These are phyloP conservation scores for Odontothrips loti DNA, from an alignment of 2,888 invertebrate genomes.

Conservation along the genomic window DNA sequence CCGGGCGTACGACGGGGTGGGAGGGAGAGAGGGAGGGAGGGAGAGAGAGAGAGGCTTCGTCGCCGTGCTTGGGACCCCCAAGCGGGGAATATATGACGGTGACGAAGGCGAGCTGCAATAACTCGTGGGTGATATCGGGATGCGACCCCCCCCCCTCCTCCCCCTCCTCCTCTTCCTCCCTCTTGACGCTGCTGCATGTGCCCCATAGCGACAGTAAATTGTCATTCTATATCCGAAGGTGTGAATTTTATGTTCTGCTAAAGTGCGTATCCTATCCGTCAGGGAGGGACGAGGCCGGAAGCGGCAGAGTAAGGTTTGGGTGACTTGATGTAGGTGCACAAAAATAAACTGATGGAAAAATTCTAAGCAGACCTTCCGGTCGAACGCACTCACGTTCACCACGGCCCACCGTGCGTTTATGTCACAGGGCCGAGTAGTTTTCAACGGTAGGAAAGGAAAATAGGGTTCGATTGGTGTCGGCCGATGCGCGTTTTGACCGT, in stretches of 20 bases:
- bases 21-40: background rate
- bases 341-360: no score
- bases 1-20: background rate
- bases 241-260: constrained; percentile 8
- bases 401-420: no score
- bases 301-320: no score
- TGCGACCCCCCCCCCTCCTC: background rate
- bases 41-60: background rate
- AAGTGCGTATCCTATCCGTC: background rate
- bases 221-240: constrained; percentile 17
- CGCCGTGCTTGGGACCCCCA: background rate
- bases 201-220: constrained; percentile 22
- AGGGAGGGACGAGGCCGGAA: no score
- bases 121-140: constrained; percentile 5
- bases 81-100: constrained; percentile 7
- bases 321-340: no score
- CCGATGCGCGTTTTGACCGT: no score
- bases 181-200: background rate
- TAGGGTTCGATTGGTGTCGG: no score
- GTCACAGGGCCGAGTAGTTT: no score
- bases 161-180: background rate
- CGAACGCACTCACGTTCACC: no score
- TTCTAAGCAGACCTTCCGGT: no score
- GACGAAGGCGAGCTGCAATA: constrained; percentile 19
- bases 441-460: no score